Evolutionary conservation across 2,888 invertebrate genomes (phyloP), one percentile per base, ranked within the genome.

Genomic region (Metalampra italica): DNA sequence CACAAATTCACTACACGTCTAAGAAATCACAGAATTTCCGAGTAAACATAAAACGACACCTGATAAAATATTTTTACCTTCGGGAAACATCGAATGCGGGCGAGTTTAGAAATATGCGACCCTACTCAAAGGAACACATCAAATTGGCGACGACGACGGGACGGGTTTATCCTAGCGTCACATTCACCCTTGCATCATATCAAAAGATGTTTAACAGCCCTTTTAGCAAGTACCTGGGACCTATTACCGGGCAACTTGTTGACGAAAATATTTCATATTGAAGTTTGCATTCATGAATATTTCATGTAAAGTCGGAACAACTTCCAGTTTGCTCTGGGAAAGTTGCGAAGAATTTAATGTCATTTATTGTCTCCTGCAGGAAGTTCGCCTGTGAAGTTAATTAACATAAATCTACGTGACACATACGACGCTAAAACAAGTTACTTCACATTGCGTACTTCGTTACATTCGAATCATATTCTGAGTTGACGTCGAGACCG

Each of bases 221-320:
- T 52, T 58, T 60, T 54, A 50, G 59, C 60, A 54, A 53, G 64
- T 53, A 43, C 50, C 44, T 52, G 57, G 58, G 65, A 57, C 54
- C 60, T 51, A 58, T 46, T 54, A 57, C 50, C 56, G 36, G 46
- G 46, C 45, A 56, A 56, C 57, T 51, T 58, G 60, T 60, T 57
- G 56, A 61, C 59, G 60, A 67, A 70, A 74, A 72, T 72, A 73
- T 74, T 78, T 68, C 65, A 67, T 68, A 58, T 64, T 59, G 60
- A 74, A 69, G 54, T 71, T 71, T 51, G 59, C 47, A 60, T 64
- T 69, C 61, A 57, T 60, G 62, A 71, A 73, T 74, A 72, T 72
- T 72, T 71, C 57, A 62, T 62, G 54, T 53, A 61, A 71, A 70
- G 63, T 69, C 67, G 50, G 52, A 56, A 63, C 53, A 57, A 53